Percentiles rank a stretch among this genome's conserved stretches.
Evolutionary conservation across 2,113 vertebrate genomes (phyloP).

Genomic region (Hippocampus mohnikei): DNA sequence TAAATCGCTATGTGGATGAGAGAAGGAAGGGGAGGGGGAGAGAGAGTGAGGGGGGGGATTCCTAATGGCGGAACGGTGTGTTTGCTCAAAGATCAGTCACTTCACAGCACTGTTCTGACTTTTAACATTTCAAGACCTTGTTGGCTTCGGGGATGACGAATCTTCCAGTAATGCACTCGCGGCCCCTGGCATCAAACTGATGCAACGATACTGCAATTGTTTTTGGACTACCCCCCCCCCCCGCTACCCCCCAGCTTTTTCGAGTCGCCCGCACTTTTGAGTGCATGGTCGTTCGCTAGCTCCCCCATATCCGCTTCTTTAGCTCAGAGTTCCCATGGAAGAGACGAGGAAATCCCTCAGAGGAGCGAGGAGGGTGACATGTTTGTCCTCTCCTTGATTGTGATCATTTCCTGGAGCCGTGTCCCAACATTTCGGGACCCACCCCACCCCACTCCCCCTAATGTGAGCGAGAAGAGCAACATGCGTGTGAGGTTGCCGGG

Average conservation of each 20-base stretch:
- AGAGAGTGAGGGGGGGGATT: neutral
- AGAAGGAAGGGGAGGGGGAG: slow-evolving; percentile 8
- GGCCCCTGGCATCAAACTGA: slow-evolving; percentile 59
- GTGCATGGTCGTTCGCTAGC: neutral
- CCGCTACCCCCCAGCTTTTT: slow-evolving; percentile 41
- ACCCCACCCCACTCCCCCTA: too few relatives aligned
- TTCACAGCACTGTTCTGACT: slow-evolving; percentile 58
- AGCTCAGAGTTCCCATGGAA: neutral
- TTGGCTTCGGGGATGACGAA: slow-evolving; percentile 67
- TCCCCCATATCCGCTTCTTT: neutral
- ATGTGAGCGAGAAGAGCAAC: neutral
- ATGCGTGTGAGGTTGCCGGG: neutral
- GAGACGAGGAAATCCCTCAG: neutral
- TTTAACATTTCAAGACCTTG: slow-evolving; percentile 66
- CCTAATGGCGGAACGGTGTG: slow-evolving; percentile 31
- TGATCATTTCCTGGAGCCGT: neutral
- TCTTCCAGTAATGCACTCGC: slow-evolving; percentile 55
- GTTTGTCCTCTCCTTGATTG: neutral
- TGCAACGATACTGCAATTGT: slow-evolving; percentile 68
- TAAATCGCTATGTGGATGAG: slow-evolving; percentile 47
- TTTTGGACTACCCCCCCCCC: neutral
- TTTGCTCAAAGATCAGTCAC: slow-evolving; percentile 56
- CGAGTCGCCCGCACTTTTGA: neutral
- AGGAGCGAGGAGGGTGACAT: neutral
- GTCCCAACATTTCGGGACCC: neutral